These are phyloP conservation scores for Alloscopus bannaensis DNA, from an alignment of 2,888 invertebrate species.

Conservation along the genomic window DNA sequence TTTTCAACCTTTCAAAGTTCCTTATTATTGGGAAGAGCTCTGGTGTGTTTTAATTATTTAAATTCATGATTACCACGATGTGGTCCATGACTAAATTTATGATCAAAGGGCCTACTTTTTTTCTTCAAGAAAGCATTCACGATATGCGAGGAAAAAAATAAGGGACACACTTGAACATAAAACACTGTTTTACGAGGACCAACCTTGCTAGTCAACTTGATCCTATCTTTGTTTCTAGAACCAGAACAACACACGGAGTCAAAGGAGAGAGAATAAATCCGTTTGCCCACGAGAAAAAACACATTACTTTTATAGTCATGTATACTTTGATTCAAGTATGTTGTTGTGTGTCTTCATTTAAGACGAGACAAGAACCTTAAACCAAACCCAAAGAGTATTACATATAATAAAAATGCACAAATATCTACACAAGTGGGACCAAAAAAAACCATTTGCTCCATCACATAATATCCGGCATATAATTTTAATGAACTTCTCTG, in stretches of 20 bases:
- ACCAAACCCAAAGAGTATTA: no score
- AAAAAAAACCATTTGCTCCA: no score
- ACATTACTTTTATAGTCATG: no score
- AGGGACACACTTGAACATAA: background rate
- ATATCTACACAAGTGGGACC: no score
- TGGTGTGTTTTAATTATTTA: background rate
- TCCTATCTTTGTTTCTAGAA: background rate
- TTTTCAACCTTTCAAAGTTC: background rate
- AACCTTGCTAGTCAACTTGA: background rate
- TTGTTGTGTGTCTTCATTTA: no score
- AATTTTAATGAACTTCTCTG: background rate
- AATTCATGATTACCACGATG: background rate
- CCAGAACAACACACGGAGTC: background rate
- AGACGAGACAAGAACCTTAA: no score
- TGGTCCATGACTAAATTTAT: background rate
- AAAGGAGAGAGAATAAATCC: no score
- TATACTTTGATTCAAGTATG: no score
- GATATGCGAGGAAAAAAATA: background rate
- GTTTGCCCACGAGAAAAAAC: no score
- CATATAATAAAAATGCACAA: no score
- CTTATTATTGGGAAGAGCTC: background rate
- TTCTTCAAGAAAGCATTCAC: background rate
- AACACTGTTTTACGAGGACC: background rate
- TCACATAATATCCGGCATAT: conserved; percentile 1
- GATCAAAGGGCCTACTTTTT: background rate